Evolutionary conservation across 2,797 vertebrate species (phyloP).

Genomic region (Gymnopithys bicolor): DNA sequence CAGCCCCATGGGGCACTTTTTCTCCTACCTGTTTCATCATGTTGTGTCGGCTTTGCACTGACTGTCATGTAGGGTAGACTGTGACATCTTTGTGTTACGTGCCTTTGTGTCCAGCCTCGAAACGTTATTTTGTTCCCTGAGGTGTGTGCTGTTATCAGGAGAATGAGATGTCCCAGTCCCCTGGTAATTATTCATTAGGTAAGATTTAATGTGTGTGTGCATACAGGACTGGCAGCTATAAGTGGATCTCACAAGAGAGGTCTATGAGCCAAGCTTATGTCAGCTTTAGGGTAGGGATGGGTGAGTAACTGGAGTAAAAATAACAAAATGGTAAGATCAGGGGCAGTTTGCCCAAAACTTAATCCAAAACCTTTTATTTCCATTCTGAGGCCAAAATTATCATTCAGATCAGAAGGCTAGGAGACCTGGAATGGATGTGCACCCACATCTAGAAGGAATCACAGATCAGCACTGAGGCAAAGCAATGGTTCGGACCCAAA

Average conservation of each 20-base stretch:
- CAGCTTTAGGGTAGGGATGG: not conserved
- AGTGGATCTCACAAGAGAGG: not conserved
- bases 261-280: constrained; percentile 5
- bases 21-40: not conserved
- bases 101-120: not conserved
- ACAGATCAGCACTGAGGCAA: not conserved
- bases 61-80: not conserved
- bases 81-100: not conserved
- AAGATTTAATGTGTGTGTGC: not conserved
- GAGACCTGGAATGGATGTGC: not conserved
- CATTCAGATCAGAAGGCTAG: not conserved
- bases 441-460: not conserved
- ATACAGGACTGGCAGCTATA: not conserved
- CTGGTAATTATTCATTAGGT: constrained; percentile 48
- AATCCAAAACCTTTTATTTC: not conserved
- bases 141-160: constrained; percentile 37
- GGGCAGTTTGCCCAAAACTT: not conserved
- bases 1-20: not conserved
- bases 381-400: not conserved
- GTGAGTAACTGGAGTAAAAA: not conserved
- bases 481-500: not conserved
- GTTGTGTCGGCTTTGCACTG: not conserved
- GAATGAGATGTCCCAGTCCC: not conserved
- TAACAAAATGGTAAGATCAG: not conserved
- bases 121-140: constrained; percentile 21